Conservation (phyloP, 2,888 invertebrate genomes). For the Helicoverpa assulta region DNA sequence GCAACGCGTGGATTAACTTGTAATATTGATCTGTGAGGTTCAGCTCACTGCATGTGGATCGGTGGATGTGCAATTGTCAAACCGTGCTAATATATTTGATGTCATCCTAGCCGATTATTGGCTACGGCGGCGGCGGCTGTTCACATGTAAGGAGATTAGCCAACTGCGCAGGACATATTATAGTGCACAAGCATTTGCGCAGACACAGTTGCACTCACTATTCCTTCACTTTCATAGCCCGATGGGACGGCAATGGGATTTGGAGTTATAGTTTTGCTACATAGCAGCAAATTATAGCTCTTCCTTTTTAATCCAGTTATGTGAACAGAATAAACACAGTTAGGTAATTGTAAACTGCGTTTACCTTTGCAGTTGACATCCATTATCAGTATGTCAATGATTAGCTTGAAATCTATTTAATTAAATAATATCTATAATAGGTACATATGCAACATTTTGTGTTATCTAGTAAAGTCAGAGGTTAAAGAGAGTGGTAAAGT, state of each 20-base stretch:
- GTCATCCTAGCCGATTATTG: no score
- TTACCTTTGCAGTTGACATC: conserved; percentile 43
- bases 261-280: no score
- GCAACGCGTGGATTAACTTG: conserved; percentile 20
- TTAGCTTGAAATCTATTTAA: conserved; percentile 41
- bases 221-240: no score
- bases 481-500: conserved; percentile 3
- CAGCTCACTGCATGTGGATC: no score
- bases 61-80: no score
- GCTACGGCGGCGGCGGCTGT: no score
- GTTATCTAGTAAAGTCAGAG: conserved; percentile 26
- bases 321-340: neutral
- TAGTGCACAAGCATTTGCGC: no score
- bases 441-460: conserved; percentile 24
- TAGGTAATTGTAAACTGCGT: conserved; percentile 14
- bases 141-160: no score
- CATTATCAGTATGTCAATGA: conserved; percentile 46
- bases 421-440: conserved; percentile 35
- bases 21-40: neutral
- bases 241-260: no score
- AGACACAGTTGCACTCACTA: no score
- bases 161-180: no score
- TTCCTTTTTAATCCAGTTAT: neutral
- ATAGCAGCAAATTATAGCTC: neutral
- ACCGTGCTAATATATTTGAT: no score